Evolutionary conservation across 2,113 vertebrate species (phyloP), one percentile per base, ranked within the genome.

Genomic region (Jacana jacana): DNA sequence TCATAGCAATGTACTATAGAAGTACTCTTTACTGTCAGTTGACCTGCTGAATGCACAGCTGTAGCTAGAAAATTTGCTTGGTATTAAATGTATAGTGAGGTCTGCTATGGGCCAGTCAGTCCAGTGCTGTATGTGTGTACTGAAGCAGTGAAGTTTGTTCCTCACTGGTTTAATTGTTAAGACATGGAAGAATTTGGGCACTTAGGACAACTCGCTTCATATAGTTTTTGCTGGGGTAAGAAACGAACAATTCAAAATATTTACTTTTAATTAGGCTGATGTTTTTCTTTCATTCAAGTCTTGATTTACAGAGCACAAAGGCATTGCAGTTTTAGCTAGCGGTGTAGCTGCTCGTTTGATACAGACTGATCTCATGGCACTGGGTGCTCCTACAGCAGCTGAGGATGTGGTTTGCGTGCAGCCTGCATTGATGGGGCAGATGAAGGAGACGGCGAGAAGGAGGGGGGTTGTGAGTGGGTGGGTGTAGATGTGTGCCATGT

Each of bases 331-430:
- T 92, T 58, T 57, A 61, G 69, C 76, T 68, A 18, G 35, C 0
- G 0, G 10, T 37, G 5, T 15, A 55, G 83, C 83, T 95, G 79
- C 69, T 81, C 35, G 17, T 82, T 86, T 90, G 79, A 28, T 83
- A 70, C 58, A 48, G 30, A 75, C 60, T 80, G 72, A 88, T 95
- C 82, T 89, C 17, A 5, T 75, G 88, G 92, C 76, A 22, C 58
- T 54, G 48, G 13, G 61, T 57, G 57, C 18, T 1, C 17, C 91
- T 81, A 18, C 0, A 3, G 65, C 78, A 66, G 78, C 75, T 63
- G 87, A 82, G 89, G 91, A 88, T 88, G 88, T 86, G 90, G 90
- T 73, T 88, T 91, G 33, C 64, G 64, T 63, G 88, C 37, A 48
- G 64, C 64, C 91, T 72, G 70, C 30, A 8, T 63, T 63, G 85